These are phyloP conservation scores for Mythimna vitellina DNA, from an alignment of 2,888 invertebrate genomes.

Conservation along the genomic window DNA sequence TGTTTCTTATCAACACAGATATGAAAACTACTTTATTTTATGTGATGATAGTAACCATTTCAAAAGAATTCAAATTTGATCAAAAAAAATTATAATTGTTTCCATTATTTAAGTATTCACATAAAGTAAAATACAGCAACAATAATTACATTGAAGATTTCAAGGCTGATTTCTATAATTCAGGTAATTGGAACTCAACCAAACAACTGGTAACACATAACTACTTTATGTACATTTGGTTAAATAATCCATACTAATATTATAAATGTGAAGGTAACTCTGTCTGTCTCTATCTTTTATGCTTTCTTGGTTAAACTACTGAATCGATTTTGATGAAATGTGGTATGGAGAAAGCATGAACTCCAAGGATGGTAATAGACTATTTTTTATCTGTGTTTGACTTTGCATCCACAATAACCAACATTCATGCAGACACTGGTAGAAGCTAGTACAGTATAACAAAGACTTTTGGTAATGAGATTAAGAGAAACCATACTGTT, in stretches of 20 bases:
- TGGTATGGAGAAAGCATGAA: too few relatives aligned
- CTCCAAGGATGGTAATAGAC: too few relatives aligned
- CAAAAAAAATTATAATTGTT: constrained; percentile 6
- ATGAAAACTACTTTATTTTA: neutral
- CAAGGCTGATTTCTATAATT: constrained; percentile 45
- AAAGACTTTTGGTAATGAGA: constrained; percentile 33
- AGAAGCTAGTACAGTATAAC: too few relatives aligned
- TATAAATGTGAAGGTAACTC: neutral
- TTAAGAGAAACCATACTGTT: constrained; percentile 45
- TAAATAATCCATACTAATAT: neutral
- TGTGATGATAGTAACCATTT: neutral
- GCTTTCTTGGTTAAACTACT: too few relatives aligned
- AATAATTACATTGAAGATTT: constrained; percentile 18
- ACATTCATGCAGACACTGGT: too few relatives aligned
- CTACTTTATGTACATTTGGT: neutral
- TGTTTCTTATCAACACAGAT: neutral
- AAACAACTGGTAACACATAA: constrained; percentile 2
- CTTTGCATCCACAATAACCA: too few relatives aligned
- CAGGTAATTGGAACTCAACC: constrained; percentile 17
- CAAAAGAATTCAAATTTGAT: neutral
- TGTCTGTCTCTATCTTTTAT: neutral
- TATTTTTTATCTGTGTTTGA: neutral
- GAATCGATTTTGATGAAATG: too few relatives aligned
- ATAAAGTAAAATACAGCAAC: constrained; percentile 1
- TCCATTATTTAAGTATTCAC: neutral